Evolutionary conservation across 2,888 invertebrate species (phyloP), one percentile per base, ranked within the genome.

Genomic region (Choreutis nemorana): DNA sequence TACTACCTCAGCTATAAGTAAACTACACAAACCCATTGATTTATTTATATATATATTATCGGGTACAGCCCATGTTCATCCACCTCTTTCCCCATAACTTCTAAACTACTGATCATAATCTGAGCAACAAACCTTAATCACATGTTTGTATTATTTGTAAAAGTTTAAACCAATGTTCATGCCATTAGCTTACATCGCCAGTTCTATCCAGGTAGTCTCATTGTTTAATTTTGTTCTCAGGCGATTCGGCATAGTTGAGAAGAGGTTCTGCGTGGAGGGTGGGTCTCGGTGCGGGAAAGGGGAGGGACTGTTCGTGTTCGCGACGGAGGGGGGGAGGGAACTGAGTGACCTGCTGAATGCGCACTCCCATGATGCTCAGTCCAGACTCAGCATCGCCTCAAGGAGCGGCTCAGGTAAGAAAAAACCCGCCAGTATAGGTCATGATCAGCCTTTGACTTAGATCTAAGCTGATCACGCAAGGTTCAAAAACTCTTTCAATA

Each of bases 201-300:
- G n/a, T n/a, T n/a, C n/a, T n/a, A n/a, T n/a, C n/a, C n/a, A n/a
- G n/a, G n/a, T n/a, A n/a, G n/a, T n/a, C n/a, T n/a, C n/a, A n/a
- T n/a, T n/a, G n/a, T n/a, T n/a, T n/a, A n/a, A n/a, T n/a, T n/a
- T n/a, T n/a, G n/a, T n/a, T n/a, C n/a, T n/a, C 60, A 85, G 94
- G 47, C 85, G 93, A 34, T 95, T 90, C 73, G 94, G 94, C 12
- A 85, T 91, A 28, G 87, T 94, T 9, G 93, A 93, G 50, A 89
- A 90, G 32, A 79, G 91, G 38, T 92, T 94, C 67, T 92, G 94
- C 58, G 94, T 94, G 64, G 94, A 95, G 62, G 94, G 93, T 0
- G 94, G 92, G 1, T 90, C 92, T 1, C 81, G 91, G 33, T 93
- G 94, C 72, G 91, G 91, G 4, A 87, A 87, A 50, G 91, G 90